Conservation (phyloP, 2,113 vertebrate genomes). For the Osmerus mordax region DNA sequence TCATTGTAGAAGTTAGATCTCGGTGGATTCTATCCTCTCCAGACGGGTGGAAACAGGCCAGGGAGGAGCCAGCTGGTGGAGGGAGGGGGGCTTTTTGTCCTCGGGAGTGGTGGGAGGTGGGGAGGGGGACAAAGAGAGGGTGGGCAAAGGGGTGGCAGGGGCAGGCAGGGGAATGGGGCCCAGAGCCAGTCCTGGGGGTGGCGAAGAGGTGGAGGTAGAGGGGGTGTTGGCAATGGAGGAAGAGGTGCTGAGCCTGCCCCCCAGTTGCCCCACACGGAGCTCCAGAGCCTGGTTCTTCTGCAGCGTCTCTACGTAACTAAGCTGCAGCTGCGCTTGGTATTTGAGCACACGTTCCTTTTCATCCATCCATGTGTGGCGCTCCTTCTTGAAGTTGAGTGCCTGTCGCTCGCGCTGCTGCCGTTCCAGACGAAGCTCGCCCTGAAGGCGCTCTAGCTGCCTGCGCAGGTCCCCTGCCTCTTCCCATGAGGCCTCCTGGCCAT, state of each 20-base stretch:
- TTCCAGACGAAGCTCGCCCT: constrained; percentile 78
- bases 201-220: constrained; percentile 10
- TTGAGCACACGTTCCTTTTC: constrained; percentile 88
- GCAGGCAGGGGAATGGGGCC: constrained; percentile 61
- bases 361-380: constrained; percentile 83
- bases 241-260: constrained; percentile 53
- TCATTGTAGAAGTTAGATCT: constrained; percentile 72
- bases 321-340: constrained; percentile 87
- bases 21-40: constrained; percentile 84
- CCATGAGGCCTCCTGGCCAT: background rate
- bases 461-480: constrained; percentile 71
- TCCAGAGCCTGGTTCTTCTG: constrained; percentile 90
- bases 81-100: constrained; percentile 65
- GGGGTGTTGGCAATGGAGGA: background rate
- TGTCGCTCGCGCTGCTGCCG: constrained; percentile 81
- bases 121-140: constrained; percentile 39
- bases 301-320: constrained; percentile 89
- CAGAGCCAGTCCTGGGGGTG: constrained; percentile 39
- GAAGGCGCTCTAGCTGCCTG: constrained; percentile 79
- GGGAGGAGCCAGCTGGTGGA: constrained; percentile 73
- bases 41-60: constrained; percentile 71
- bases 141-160: constrained; percentile 50
- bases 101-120: constrained; percentile 65
- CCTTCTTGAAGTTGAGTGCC: constrained; percentile 79
- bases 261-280: constrained; percentile 74